A percentile compares a stretch with the other conserved stretches of the same genome.
phyloP scores from a whole-genome alignment of 2,888 invertebrate species.

The Drosophila birchii region DNA sequence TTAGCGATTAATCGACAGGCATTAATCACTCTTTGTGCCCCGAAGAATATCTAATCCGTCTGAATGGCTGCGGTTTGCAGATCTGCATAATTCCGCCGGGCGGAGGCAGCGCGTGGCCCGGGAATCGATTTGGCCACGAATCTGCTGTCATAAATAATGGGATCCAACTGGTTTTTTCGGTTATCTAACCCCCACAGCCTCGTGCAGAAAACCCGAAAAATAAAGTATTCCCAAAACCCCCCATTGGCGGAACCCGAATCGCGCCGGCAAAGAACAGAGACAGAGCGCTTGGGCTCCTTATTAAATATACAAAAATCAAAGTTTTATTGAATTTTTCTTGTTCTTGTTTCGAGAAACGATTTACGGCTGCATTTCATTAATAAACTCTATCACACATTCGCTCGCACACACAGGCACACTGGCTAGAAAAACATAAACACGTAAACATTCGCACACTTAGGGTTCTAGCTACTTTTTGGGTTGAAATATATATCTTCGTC shows the following conservation, averaged over 20 bases:
- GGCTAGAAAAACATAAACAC: slow-evolving; percentile 43
- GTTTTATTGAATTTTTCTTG: slow-evolving; percentile 59
- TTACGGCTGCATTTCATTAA: slow-evolving; percentile 60
- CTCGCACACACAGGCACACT: slow-evolving; percentile 37
- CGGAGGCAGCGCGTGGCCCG: slow-evolving; percentile 22
- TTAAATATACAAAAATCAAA: slow-evolving; percentile 54
- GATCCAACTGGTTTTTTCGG: slow-evolving; percentile 60
- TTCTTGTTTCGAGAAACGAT: slow-evolving; percentile 62
- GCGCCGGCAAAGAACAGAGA: slow-evolving; percentile 36
- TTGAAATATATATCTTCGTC: slow-evolving; percentile 69
- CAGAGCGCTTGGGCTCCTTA: slow-evolving; percentile 15
- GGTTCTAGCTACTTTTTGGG: slow-evolving; percentile 69
- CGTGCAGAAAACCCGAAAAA: slow-evolving; percentile 31
- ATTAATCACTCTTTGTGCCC: slow-evolving; percentile 58
- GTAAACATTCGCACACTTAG: slow-evolving; percentile 53
- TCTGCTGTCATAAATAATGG: slow-evolving; percentile 43
- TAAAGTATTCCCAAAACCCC: slow-evolving; percentile 6
- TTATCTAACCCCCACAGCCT: slow-evolving; percentile 25
- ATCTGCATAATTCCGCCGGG: slow-evolving; percentile 63
- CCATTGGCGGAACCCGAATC: slow-evolving; percentile 12
- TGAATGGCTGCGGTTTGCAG: slow-evolving; percentile 29
- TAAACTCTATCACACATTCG: slow-evolving; percentile 49
- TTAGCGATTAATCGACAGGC: slow-evolving; percentile 32
- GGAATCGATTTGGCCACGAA: slow-evolving; percentile 18
- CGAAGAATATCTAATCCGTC: slow-evolving; percentile 8